phyloP scores from a whole-genome alignment of 2,113 vertebrate species.

The Myxocyprinus asiaticus region DNA sequence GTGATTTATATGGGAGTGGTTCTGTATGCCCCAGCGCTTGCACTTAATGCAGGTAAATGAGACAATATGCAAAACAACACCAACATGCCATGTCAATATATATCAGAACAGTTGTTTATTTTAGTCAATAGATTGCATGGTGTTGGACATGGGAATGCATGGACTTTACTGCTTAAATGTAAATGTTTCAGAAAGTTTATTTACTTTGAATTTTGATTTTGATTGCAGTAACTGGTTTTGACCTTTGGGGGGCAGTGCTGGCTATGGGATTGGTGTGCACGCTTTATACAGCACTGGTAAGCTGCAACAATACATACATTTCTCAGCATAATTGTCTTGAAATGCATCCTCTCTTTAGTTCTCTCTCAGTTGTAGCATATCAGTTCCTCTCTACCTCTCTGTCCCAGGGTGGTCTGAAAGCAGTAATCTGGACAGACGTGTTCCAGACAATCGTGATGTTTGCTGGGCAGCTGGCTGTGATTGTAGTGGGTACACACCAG shows the following conservation, averaged over 20 bases:
- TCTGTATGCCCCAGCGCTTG: constrained; percentile 86
- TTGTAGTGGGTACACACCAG: constrained; percentile 82
- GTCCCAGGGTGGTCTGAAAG: constrained; percentile 86
- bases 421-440: constrained; percentile 91
- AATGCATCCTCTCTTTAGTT: not conserved
- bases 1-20: constrained; percentile 95
- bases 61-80: not conserved
- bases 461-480: constrained; percentile 83
- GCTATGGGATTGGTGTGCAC: constrained; percentile 91
- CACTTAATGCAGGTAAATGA: constrained; percentile 86
- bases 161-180: no score
- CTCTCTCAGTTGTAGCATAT: not conserved
- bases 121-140: no score
- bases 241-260: constrained; percentile 91
- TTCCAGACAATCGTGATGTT: constrained; percentile 92
- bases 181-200: no score
- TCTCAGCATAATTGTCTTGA: not conserved
- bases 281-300: constrained; percentile 89
- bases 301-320: constrained; percentile 20
- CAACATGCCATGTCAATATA: not conserved
- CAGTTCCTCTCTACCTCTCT: not conserved
- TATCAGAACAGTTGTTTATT: not conserved
- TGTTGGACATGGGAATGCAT: not conserved
- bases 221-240: constrained; percentile 88
- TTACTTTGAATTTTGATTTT: not conserved